Conservation (phyloP, 2,113 vertebrate species). For the Pterophyllum scalare region DNA sequence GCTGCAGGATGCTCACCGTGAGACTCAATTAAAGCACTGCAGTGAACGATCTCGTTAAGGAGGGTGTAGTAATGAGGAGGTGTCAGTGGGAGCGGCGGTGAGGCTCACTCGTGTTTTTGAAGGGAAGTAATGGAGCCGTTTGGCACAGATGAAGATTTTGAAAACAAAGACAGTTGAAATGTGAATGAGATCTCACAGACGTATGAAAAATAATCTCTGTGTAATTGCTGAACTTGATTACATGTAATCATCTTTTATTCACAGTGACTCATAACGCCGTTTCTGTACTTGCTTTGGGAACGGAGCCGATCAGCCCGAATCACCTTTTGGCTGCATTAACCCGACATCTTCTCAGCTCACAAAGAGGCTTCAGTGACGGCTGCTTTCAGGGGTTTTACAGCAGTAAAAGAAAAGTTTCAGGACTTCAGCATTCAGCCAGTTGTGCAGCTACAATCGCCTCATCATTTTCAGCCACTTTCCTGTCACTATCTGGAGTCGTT, state of each 20-base stretch:
- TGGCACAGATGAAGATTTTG: neutral
- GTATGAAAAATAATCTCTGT: neutral
- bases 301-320: neutral
- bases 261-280: neutral
- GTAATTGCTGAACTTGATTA: constrained; percentile 5
- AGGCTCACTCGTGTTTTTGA: neutral
- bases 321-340: neutral
- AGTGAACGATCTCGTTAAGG: neutral
- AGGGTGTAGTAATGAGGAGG: neutral
- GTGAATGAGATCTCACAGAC: neutral
- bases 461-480: too few species aligned
- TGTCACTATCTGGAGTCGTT: too few species aligned
- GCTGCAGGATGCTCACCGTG: neutral
- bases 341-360: neutral
- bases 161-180: neutral
- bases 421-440: too few species aligned
- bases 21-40: neutral
- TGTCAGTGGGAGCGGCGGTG: neutral
- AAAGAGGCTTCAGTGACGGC: neutral
- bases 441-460: too few species aligned
- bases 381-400: too few species aligned
- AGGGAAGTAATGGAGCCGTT: neutral
- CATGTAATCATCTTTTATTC: constrained; percentile 3
- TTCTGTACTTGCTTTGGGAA: neutral
- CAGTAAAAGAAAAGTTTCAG: too few species aligned